A percentile compares a stretch with the other conserved stretches of the same genome.
These are phyloP conservation scores for Dolichomitus sp. DNA, from an alignment of 2,888 invertebrate species.

Conservation along the genomic window DNA sequence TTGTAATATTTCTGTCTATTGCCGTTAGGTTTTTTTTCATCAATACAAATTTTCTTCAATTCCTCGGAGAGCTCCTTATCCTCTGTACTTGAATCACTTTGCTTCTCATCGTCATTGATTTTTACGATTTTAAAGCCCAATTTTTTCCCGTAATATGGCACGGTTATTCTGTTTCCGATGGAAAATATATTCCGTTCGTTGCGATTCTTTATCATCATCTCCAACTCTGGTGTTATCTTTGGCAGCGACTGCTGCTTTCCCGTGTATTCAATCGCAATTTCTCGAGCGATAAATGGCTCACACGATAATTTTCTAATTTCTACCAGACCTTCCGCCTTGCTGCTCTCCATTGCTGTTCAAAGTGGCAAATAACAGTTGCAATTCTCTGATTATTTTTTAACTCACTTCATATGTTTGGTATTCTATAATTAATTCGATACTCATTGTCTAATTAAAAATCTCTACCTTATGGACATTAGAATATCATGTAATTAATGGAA, in stretches of 20 bases:
- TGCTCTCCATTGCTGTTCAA: slow-evolving; percentile 77
- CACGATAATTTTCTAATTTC: slow-evolving; percentile 73
- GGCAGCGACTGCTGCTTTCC: slow-evolving; percentile 73
- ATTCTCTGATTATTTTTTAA: background rate
- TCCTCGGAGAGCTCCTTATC: slow-evolving; percentile 67
- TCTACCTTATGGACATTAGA: too few species aligned
- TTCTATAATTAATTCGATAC: background rate
- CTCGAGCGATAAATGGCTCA: slow-evolving; percentile 73
- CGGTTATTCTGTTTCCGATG: slow-evolving; percentile 83
- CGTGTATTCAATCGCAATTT: slow-evolving; percentile 75
- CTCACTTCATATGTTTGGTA: background rate
- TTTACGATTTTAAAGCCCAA: slow-evolving; percentile 84
- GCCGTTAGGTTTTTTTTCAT: slow-evolving; percentile 52
- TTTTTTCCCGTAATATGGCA: slow-evolving; percentile 86
- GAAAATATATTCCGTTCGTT: slow-evolving; percentile 83
- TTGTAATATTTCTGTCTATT: slow-evolving; percentile 75
- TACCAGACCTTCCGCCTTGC: slow-evolving; percentile 75
- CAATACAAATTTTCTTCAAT: slow-evolving; percentile 72
- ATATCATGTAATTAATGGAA: too few species aligned
- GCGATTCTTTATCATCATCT: slow-evolving; percentile 76
- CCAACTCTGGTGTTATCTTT: slow-evolving; percentile 72
- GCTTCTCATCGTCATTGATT: slow-evolving; percentile 70
- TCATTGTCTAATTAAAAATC: background rate
- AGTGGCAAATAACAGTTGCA: slow-evolving; percentile 8
- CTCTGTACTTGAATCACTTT: slow-evolving; percentile 25